A percentile compares a stretch with the other conserved stretches of the same genome.
Evolutionary conservation across 2,797 vertebrate species (phyloP).

Genomic region (Diglossa cyanea): DNA sequence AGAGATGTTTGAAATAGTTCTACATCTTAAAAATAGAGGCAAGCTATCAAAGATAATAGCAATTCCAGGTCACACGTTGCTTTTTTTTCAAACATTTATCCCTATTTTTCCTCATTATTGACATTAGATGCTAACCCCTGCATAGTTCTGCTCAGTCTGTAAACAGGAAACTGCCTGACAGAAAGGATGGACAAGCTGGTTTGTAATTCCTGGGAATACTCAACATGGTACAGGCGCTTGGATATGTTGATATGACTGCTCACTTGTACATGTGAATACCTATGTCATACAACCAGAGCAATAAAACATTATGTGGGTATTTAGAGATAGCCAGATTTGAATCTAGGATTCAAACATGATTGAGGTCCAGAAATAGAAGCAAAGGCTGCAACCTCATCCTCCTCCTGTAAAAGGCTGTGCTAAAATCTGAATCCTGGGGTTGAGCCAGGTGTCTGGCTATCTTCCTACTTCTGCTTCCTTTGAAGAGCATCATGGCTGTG

Average conservation of each 20-base stretch:
- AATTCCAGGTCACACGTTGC: neutral
- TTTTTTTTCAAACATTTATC: neutral
- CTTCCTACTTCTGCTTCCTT: neutral
- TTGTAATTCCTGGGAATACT: neutral
- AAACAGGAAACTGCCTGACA: neutral
- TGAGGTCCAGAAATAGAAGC: neutral
- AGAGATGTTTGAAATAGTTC: neutral
- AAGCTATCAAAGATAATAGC: neutral
- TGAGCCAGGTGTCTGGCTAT: neutral
- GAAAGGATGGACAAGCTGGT: neutral
- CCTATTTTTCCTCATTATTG: neutral
- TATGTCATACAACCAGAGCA: neutral
- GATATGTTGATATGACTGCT: neutral
- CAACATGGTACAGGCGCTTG: neutral
- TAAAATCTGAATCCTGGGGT: neutral
- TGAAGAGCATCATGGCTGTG: neutral
- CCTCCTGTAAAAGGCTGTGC: neutral
- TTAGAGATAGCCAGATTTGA: neutral
- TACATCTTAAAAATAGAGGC: constrained; percentile 1
- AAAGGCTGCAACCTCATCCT: neutral
- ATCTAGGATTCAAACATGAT: neutral
- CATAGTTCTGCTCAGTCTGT: neutral
- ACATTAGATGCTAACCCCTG: neutral
- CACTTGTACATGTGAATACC: neutral
- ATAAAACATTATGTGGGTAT: neutral